Conservation (phyloP, 1,140 invertebrate genomes). For the Myzus persicae region DNA sequence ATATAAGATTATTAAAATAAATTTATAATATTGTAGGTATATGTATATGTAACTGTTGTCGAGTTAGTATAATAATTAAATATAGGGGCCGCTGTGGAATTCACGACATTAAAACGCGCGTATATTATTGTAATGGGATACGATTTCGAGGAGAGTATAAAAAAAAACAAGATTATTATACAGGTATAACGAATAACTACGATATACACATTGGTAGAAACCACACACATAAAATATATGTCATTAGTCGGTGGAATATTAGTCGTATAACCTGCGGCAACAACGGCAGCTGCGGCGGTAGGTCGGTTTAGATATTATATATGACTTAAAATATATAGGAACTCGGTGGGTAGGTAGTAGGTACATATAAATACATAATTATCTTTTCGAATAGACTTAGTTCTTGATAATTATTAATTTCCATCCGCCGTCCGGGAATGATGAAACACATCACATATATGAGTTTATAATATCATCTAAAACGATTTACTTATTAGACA, state of each 20-base stretch:
- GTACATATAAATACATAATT: not conserved
- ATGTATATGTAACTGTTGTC: not conserved
- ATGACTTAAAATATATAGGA: not conserved
- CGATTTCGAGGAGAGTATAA: not conserved
- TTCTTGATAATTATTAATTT: conserved; percentile 10
- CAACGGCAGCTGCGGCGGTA: not conserved
- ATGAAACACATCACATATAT: not conserved
- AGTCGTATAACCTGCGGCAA: conserved; percentile 4
- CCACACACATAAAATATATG: not conserved
- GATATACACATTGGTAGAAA: not conserved
- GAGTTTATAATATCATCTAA: not conserved
- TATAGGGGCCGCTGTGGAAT: not conserved
- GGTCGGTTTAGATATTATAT: not conserved
- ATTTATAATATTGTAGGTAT: not conserved
- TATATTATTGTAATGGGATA: conserved; percentile 18
- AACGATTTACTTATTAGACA: not conserved
- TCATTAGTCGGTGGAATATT: conserved; percentile 1
- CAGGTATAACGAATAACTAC: not conserved
- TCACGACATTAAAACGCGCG: not conserved
- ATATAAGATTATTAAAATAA: not conserved
- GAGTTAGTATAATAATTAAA: conserved; percentile 15
- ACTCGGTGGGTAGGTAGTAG: not conserved
- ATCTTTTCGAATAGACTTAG: not conserved
- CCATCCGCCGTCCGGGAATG: not conserved
- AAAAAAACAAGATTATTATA: not conserved